Evolutionary conservation across 2,888 invertebrate genomes (phyloP).

Genomic region (Micropterix aruncella): DNA sequence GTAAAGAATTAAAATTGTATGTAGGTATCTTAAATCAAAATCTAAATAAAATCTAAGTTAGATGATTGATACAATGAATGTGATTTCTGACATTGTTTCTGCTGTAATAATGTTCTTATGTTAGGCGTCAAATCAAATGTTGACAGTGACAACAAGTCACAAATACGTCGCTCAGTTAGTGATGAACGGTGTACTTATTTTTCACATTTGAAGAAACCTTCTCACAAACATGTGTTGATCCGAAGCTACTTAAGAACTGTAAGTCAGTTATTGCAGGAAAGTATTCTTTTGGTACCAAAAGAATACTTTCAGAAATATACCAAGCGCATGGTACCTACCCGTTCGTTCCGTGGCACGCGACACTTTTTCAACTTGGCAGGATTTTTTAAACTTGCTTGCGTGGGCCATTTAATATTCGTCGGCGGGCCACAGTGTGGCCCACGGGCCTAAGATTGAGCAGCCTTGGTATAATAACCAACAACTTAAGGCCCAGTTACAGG

Average conservation of each 20-base stretch:
- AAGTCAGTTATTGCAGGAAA: slow-evolving; percentile 3
- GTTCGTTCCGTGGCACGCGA: too few relatives aligned
- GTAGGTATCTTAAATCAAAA: neutral
- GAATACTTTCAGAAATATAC: too few relatives aligned
- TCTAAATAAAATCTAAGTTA: neutral
- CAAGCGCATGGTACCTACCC: too few relatives aligned
- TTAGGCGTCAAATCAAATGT: neutral
- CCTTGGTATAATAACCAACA: too few relatives aligned
- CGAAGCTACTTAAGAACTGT: slow-evolving; percentile 3
- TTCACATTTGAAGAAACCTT: slow-evolving; percentile 2
- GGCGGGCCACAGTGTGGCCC: too few relatives aligned
- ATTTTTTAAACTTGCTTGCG: too few relatives aligned
- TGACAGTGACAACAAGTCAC: neutral
- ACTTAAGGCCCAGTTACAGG: too few relatives aligned
- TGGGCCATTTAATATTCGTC: too few relatives aligned
- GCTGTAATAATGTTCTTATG: neutral
- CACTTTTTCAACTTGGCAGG: too few relatives aligned
- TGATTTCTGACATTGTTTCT: neutral
- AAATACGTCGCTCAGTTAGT: neutral
- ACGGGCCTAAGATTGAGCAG: too few relatives aligned
- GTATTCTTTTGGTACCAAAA: slow-evolving; percentile 3
- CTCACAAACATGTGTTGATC: slow-evolving; percentile 3
- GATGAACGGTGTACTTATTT: neutral
- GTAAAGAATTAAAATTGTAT: neutral
- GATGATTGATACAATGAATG: neutral